Evolutionary conservation across 2,797 vertebrate species (phyloP), one percentile per base, ranked within the genome.

Genomic region (Phataginus tetradactyla): DNA sequence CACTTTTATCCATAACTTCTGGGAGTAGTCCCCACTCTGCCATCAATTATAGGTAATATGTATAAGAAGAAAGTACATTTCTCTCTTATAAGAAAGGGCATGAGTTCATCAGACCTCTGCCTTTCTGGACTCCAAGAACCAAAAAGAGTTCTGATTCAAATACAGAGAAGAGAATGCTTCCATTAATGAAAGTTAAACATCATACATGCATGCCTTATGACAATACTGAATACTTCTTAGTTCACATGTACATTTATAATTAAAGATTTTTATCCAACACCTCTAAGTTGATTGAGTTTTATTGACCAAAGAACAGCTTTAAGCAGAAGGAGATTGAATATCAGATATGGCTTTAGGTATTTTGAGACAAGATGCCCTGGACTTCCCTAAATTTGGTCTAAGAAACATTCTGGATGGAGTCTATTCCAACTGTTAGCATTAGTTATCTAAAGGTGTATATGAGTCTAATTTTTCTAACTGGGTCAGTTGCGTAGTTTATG

Each of bases 351-450:
- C 32, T 86, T 81, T 42, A 78, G 75, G 49, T 34, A 92, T 92
- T 94, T 83, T 64, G 32, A 81, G 18, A 89, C 6, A 89, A 81
- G 55, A 92, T 92, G 9, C 10, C 34, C 25, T 59, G 20, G n/a
- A 90, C 39, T 87, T 57, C 42, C 8, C 66, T 80, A 92, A 91
- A 45, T 86, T 55, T 94, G 39, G 18, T 90, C 74, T 63, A 95
- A 88, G 64, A 86, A 92, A 63, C 91, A 64, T 63, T 74, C 59
- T 84, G 32, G 32, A 79, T 74, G 20, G 20, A 90, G 13, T 95
- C 42, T 86, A 29, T 42, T 90, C n/a, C 27, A 25, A 93, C 5
- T 51, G 15, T 42, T 77, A 91, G 39, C 12, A 69, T 71, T 66
- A 86, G 5, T 81, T 74, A 75, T 61, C 0, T 75, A 61, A 80